Base-by-base conservation (phyloP, 2,113 vertebrate species). In the Erythrocebus patas region DNA sequence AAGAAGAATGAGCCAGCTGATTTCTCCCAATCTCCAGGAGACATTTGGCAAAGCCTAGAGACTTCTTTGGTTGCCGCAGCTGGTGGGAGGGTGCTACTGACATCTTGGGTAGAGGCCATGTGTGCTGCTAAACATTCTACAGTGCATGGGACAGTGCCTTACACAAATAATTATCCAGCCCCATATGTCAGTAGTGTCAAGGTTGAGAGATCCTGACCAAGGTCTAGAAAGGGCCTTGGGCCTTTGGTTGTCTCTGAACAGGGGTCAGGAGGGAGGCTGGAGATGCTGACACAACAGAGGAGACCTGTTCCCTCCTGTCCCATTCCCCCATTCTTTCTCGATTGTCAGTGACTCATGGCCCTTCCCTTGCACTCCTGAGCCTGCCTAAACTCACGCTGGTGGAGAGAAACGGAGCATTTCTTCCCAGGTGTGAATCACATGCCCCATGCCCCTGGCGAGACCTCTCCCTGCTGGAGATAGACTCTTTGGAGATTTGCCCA, bases 301-400 rank as follows among this genome's bases (percentile, higher is more conserved):
- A 76, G 10, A 12, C 9, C 45, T 40, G 30, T 20, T 59, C 22
- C 5, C 11, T 55, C 9, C 20, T 64, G 18, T 32, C 64, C 35
- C 25, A 48, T 48, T 20, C 22, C 45, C 9, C 23, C 40, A 25
- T 40, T 61, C 45, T 45, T 91, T 68, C 79, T 68, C 27, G 40
- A 48, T 90, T 35, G 1, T 25, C 11, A 5, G 93, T 94, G 91
- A 98, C 84, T 94, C 94, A 93, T 1, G 8, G 70, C 8, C 64
- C 64, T 86, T 68, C 66, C 57, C 48, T 14, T 59, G 17, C 0
- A 30, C 5, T n/a, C 45, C 17, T 8, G 38, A 91, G 40, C 73
- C 73, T 82, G 89, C n/a, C 55, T 66, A 57, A 61, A 90, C 72
- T 38, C 48, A 45, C 84, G 48, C 43, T 40, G 35, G 25, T 9